These are phyloP conservation scores for Micronycteris hirsuta DNA, from an alignment of 2,113 vertebrate genomes.

Conservation along the genomic window DNA sequence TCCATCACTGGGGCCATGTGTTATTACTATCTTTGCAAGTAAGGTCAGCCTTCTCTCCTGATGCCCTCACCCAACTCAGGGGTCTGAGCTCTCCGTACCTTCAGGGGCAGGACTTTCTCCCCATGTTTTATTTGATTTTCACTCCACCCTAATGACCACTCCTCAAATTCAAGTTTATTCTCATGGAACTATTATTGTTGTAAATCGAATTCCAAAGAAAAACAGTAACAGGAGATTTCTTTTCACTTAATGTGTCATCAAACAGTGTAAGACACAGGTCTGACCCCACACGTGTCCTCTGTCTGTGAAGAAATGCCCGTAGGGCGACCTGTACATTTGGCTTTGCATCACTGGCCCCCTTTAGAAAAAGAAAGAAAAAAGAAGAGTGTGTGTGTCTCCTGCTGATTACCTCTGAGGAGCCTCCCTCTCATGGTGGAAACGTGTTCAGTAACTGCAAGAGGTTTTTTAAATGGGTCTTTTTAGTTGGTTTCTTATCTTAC, in stretches of 20 bases:
- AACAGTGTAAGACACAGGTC: not conserved
- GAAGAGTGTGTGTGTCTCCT: not conserved
- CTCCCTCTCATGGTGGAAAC: not conserved
- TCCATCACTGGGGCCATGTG: not conserved
- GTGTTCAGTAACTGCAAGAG: not conserved
- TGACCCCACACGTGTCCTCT: slow-evolving; percentile 31
- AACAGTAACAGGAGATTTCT: slow-evolving; percentile 10
- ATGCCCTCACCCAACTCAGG: rapidly evolving
- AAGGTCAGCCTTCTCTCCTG: not conserved
- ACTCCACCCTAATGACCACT: not conserved
- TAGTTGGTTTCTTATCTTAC: not conserved
- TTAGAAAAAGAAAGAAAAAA: slow-evolving; percentile 56
- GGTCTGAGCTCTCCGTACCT: not conserved
- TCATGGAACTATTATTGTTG: slow-evolving; percentile 17
- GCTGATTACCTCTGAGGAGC: not conserved
- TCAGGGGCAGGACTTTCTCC: not conserved
- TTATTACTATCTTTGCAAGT: not conserved
- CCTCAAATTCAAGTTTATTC: not conserved
- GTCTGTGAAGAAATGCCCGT: slow-evolving; percentile 38
- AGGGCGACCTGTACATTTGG: not conserved
- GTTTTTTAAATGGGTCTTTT: not conserved
- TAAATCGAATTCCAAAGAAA: slow-evolving; percentile 55
- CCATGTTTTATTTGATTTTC: not conserved
- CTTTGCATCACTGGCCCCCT: slow-evolving; percentile 39
- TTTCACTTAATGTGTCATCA: slow-evolving; percentile 28